A percentile compares a stretch with the other conserved stretches of the same genome.
These are phyloP conservation scores for Drosophila triauraria DNA, from an alignment of 1,140 invertebrate genomes.

Conservation along the genomic window DNA sequence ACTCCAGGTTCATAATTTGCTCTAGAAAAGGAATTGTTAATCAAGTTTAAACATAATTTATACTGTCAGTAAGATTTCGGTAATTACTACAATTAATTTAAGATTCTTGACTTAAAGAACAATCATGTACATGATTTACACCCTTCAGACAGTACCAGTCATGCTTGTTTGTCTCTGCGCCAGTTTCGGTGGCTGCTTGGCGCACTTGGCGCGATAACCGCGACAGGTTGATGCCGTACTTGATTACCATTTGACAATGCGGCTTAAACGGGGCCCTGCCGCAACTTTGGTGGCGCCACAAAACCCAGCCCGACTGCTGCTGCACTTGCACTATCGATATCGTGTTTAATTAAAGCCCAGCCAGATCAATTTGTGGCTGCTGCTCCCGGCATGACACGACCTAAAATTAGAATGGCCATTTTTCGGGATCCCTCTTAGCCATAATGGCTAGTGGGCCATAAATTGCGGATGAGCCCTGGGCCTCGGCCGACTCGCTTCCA, in stretches of 20 bases:
- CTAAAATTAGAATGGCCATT: conserved; percentile 29
- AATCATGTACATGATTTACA: conserved; percentile 59
- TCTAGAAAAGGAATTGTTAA: background rate
- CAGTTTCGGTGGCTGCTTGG: conserved; percentile 32
- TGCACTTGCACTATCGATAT: conserved; percentile 57
- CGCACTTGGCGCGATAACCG: conserved; percentile 56
- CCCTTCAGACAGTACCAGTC: conserved; percentile 32
- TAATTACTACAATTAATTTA: background rate
- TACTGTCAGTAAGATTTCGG: background rate
- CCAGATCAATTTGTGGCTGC: conserved; percentile 36
- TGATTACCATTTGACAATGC: conserved; percentile 64
- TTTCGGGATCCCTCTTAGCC: conserved; percentile 6
- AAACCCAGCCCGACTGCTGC: conserved; percentile 1
- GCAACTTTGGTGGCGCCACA: conserved; percentile 50
- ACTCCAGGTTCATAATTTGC: background rate
- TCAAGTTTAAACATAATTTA: background rate
- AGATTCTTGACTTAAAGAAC: background rate
- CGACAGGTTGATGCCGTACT: conserved; percentile 69
- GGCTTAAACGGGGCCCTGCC: conserved; percentile 1
- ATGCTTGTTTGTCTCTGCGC: conserved; percentile 31
- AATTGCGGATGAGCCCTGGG: conserved; percentile 67
- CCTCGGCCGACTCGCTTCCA: conserved; percentile 35
- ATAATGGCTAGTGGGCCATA: conserved; percentile 40
- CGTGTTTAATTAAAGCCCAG: conserved; percentile 68
- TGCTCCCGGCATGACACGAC: conserved; percentile 11